Evolutionary conservation across 1,140 invertebrate genomes (phyloP), one percentile per base, ranked within the genome.

Genomic region (Aphaenogaster floridana): DNA sequence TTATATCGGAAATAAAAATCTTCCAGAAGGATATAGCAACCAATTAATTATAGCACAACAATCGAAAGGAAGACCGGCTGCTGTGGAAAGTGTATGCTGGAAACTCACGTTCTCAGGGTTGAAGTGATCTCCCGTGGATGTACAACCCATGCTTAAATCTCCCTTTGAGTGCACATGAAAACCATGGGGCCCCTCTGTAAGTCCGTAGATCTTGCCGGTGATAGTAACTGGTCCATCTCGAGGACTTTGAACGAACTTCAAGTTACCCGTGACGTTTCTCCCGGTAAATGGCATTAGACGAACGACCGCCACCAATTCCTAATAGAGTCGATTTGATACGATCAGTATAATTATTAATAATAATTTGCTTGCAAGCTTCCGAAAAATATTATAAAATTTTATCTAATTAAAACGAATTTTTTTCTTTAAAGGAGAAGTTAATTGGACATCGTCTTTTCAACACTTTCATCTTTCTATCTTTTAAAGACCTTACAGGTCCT

Each of bases 101-200:
- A 5, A 9, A 17, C 48, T 76, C 87, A 90, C 89, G 11, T 88
- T 66, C 3, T 34, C n/a, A n/a, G 98, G 98, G 95, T 99, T 99
- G 93, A 97, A 99, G 93, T 99, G 98, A 0, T 95, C 95, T 1
- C 97, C 98, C 61, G 98, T 96, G 11, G 97, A 97, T 2, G 91
- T 83, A 91, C 98, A 98, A 9, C 97, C 97, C 88, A 97, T 96
- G 45, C 96, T 97, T 28, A 98, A 93, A 93, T 99, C 98, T 88
- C 98, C 98, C 94, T 97, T 97, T 93, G 98, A 97, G 93, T 99
- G 99, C 21, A 99, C 96, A 93, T 99, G 99, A 96, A 99, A 99
- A 15, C 99, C 99, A 92, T 98, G 97, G 36, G 96, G 94, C 13
- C 96, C 97, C 54, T 96, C 95, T 1, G 96, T 95, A 7, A 99